Base-by-base conservation (phyloP, 1,140 invertebrate genomes). In the Brachionus manjavacas region DNA sequence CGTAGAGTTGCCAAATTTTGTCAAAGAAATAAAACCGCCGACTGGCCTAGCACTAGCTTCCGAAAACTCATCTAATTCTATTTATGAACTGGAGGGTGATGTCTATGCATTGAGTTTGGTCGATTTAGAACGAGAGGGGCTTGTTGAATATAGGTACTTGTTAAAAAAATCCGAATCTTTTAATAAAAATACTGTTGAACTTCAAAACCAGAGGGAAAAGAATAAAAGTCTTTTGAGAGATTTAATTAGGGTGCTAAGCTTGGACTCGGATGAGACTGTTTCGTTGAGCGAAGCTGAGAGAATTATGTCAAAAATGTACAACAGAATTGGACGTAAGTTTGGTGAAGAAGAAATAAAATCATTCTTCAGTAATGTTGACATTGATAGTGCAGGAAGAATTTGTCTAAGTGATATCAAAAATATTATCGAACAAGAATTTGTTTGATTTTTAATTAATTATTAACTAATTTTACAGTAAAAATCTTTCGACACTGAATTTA, bases 41-140 rank as follows among this genome's bases (percentile, higher is more conserved):
- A 16, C 49, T 12, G 79, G 79, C 25, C 31, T 81, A 28, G 16
- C 25, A 2, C 16, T 81, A 25, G 79, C 79, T 68, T 25, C 79
- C 52, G 79, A 81, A 16, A 20, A 41, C 3, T 55, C 79, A 20
- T 39, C 52, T 0, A 43, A 43, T 43, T 64, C 52, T 11, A 14
- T 81, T 14, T 76, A 76, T 76, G 79, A 81, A 68, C 11, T 81
- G 20, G 79, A 81, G 41, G 79, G 79, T 16, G 79, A 81, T 28
- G 20, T 81, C 3, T 39, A 81, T 41, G 79, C 79, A 4, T 46
- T 81, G 20, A 81, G 64, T 64, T 43, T 81, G n/a, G 31, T 81
- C 28, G 79, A 81, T 46, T 14, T 81, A 81, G 79, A 81, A 81
- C n/a, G 64, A 23, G 79, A 81, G 66, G 79, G 79, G 12, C 52